Evolutionary conservation across 2,113 vertebrate genomes (phyloP).

Genomic region (Halcyon senegalensis): DNA sequence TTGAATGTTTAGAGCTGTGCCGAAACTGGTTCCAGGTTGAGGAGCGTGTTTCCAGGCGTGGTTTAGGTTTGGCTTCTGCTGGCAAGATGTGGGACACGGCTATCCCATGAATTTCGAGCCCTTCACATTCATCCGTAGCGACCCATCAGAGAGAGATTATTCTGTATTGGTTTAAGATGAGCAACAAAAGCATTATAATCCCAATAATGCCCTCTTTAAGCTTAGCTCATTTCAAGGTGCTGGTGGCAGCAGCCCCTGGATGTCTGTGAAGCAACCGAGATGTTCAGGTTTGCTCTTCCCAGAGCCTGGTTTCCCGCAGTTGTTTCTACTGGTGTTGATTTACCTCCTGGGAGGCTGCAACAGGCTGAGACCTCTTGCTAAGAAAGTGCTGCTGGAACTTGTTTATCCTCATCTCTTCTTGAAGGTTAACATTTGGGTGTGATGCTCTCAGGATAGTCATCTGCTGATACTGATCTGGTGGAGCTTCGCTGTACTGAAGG

Average conservation of each 20-base stretch:
- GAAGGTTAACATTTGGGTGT: not conserved
- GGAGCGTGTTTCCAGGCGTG: accelerated
- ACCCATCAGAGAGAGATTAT: not conserved
- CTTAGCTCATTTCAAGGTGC: not conserved
- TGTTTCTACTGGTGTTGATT: not conserved
- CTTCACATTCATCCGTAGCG: accelerated
- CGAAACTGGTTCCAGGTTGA: not conserved
- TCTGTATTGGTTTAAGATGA: not conserved
- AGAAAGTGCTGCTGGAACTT: not conserved
- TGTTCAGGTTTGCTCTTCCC: not conserved
- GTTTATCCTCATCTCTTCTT: not conserved
- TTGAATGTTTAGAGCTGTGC: not conserved
- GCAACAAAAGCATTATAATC: not conserved
- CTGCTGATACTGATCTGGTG: not conserved
- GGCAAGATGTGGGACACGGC: accelerated
- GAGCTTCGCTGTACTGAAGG: not conserved
- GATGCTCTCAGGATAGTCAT: not conserved
- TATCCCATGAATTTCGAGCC: not conserved
- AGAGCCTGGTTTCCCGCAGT: not conserved
- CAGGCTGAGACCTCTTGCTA: not conserved
- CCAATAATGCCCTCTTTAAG: not conserved
- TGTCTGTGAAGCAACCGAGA: not conserved
- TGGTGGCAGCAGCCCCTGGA: not conserved
- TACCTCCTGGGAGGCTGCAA: not conserved
- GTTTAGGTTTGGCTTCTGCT: not conserved